Base-by-base conservation (phyloP, 2,113 vertebrate species). In the Murina feae region DNA sequence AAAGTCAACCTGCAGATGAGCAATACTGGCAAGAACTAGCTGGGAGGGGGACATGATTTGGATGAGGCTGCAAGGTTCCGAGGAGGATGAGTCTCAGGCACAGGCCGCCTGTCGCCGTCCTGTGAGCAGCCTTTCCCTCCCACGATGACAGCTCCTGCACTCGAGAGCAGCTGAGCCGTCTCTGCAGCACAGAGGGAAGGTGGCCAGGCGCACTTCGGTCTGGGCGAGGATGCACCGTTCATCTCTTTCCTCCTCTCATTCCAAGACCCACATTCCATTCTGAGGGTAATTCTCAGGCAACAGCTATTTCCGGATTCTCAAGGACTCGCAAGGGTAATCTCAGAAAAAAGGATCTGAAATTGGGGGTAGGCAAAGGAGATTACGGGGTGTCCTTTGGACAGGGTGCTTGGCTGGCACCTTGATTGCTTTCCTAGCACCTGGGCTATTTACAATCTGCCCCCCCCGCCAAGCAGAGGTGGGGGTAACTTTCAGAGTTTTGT, bases 1-100 rank as follows among this genome's bases (percentile, higher is more conserved):
- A 78, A 92, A 95, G 94, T 95, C 88, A 94, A 95, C 95, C 11
- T 47, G 69, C 63, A 95, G 94, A 95, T 96, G 95, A 98, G 92
- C 81, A 94, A 79, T 95, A 95, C 18, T 71, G 95, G 96, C 92
- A 94, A 94, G 94, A 96, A 86, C 75, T 68, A 51, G 71, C 86
- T 42, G 90, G 86, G 94, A 96, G 88, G 42, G 95, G 79, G 71
- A 91, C 96, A 92, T 80, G 94, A 78, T 94, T 95, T 96, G 95
- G 81, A 55, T 11, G 30, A 95, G 89, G 75, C 93, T 42, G 42
- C 74, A 93, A 83, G 82, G 94, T 96, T 96, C 44, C 9, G 44
- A 88, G 79, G 68, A 80, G 81, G 95, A 96, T 8, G 39, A 0
- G 3, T 80, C 84, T 47, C 58, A 72, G 92, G 86, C 83, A 35